phyloP scores from a whole-genome alignment of 2,113 vertebrate genomes.

The Zootoca vivipara region DNA sequence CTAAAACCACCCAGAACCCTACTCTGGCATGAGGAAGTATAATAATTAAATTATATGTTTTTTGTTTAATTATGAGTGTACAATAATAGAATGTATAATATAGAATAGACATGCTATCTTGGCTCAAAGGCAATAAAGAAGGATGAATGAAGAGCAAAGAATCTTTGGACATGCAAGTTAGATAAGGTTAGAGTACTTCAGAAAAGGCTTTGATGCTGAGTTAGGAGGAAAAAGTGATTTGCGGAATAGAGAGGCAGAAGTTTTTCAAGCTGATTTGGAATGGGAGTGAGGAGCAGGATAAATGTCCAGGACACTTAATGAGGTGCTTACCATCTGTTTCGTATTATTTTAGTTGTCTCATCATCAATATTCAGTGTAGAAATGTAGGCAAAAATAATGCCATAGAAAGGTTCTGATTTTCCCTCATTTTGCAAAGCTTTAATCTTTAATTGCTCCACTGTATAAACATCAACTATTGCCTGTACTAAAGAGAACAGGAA shows the following conservation, averaged over 20 bases:
- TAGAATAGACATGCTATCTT: no score
- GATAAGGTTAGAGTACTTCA: neutral
- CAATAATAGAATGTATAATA: no score
- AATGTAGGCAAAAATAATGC: constrained; percentile 88
- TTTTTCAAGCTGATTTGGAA: neutral
- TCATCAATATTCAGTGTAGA: constrained; percentile 86
- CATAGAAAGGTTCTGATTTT: constrained; percentile 76
- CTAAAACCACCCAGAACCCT: no score
- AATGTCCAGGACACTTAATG: neutral
- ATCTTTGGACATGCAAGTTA: neutral
- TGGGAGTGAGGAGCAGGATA: neutral
- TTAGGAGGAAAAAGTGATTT: neutral
- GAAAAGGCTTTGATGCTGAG: neutral
- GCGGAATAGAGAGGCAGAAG: neutral
- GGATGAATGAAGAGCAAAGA: neutral
- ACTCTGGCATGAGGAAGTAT: no score
- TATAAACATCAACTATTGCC: constrained; percentile 86
- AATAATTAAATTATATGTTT: no score
- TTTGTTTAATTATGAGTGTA: no score
- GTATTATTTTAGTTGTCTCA: constrained; percentile 81
- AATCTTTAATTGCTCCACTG: constrained; percentile 76
- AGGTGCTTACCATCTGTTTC: constrained; percentile 84
- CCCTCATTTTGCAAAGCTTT: constrained; percentile 76
- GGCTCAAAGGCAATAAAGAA: neutral
- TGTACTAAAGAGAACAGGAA: constrained; percentile 79